Evolutionary conservation across 2,113 vertebrate species (phyloP), one percentile per base, ranked within the genome.

Genomic region (Physeter macrocephalus): DNA sequence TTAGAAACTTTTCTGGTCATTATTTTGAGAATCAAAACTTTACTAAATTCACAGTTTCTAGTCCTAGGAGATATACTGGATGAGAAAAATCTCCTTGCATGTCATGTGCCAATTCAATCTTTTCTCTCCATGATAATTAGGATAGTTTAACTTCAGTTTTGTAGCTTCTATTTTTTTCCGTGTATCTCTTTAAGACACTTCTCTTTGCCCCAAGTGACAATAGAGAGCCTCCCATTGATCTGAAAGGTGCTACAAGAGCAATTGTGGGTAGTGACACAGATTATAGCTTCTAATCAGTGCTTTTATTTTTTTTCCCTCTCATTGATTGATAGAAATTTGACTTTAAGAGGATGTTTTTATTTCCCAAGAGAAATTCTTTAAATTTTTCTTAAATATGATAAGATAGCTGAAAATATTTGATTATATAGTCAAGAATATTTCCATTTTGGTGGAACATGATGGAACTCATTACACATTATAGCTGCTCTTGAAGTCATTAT

Each of bases 291-390:
- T 86, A 87, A 82, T 66, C 90, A 29, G 39, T 21, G 21, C 8
- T 93, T 39, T 54, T 21, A 0, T 49, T 74, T 74, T 67, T 80
- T 36, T 34, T n/a, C n/a, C n/a, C 62, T 43, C 69, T 57, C 41
- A 34, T 46, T 93, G 25, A 39, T 57, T 93, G 49, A 82, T 87
- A 96, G 69, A 61, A 87, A 90, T 27, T 59, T 93, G 88, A 89
- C 86, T 86, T 97, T 93, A 94, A 78, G 41, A 23, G 71, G 39
- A 52, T 67, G 12, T 93, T 97, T 97, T 96, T 86, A 97, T 97
- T 98, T 98, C 94, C 92, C 46, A 49, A 89, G 94, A 97, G 93
- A 96, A 97, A 93, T 75, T 97, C 21, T 90, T 86, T 64, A 83
- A 66, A 25, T 82, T 66, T 74, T 57, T 31, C 67, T 75, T 66